Conservation (phyloP, 2,113 vertebrate species). For the Pelvicachromis taeniatus region DNA sequence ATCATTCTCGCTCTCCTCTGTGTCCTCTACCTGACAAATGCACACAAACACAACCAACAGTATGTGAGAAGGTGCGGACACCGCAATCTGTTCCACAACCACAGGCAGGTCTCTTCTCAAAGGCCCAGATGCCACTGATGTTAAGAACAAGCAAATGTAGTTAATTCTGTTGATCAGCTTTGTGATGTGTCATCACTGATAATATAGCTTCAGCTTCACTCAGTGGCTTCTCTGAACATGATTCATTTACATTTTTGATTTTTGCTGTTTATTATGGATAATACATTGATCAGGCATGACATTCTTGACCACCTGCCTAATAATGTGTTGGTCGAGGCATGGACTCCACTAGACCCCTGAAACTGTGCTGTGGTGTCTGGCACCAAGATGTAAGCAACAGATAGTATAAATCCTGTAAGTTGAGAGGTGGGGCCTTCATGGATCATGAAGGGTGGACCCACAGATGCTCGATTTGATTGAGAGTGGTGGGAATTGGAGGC, state of each 20-base stretch:
- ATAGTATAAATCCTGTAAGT: not conserved
- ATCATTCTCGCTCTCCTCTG: slow-evolving; percentile 14
- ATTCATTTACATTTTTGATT: not conserved
- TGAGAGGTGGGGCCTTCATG: not conserved
- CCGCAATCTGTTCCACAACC: not conserved
- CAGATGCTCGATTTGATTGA: not conserved
- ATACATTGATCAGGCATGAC: not conserved
- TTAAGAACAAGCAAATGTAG: not conserved
- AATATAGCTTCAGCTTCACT: not conserved
- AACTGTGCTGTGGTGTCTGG: not conserved
- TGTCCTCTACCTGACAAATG: slow-evolving; percentile 35
- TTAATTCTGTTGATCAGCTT: not conserved
- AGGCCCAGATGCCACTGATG: not conserved
- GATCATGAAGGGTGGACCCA: not conserved
- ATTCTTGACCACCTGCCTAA: not conserved
- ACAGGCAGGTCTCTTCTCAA: not conserved
- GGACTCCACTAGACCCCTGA: not conserved
- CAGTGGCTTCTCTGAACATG: not conserved
- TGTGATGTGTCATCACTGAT: not conserved
- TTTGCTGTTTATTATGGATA: not conserved
- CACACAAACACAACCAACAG: not conserved
- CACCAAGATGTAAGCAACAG: not conserved
- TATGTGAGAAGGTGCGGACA: slow-evolving; percentile 10
- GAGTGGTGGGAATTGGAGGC: not conserved
- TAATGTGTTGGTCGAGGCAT: not conserved